phyloP scores from a whole-genome alignment of 1,140 invertebrate species.

The Apis laboriosa region DNA sequence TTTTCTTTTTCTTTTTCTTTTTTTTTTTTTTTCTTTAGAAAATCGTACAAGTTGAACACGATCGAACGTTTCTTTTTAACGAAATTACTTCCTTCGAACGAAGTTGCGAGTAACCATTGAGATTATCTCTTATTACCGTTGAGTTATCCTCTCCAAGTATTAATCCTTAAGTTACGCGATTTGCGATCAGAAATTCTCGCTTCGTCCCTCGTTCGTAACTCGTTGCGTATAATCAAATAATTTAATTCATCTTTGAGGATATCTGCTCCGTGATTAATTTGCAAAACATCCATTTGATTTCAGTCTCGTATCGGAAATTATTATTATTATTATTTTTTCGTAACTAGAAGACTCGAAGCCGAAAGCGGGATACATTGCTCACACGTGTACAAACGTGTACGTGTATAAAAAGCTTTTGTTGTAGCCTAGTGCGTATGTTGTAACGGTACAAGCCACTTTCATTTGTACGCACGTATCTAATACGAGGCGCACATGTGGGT shows the following conservation, averaged over 20 bases:
- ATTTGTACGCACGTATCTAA: constrained; percentile 67
- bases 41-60: not conserved
- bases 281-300: too few relatives aligned
- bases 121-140: not conserved
- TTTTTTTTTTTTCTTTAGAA: not conserved
- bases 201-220: not conserved
- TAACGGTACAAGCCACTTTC: constrained; percentile 70
- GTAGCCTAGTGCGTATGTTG: constrained; percentile 44
- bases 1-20: not conserved
- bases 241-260: not conserved
- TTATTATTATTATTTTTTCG: not conserved
- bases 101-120: not conserved
- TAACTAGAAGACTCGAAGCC: not conserved
- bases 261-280: too few relatives aligned
- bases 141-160: not conserved
- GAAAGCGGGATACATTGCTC: constrained; percentile 28
- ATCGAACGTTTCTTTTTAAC: not conserved
- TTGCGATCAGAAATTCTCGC: not conserved
- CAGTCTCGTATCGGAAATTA: too few relatives aligned
- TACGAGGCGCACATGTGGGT: constrained; percentile 63
- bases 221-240: not conserved
- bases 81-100: not conserved
- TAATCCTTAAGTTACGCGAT: not conserved
- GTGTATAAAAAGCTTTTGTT: constrained; percentile 57
- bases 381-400: constrained; percentile 6